Evolutionary conservation across 2,888 invertebrate species (phyloP).

Genomic region (Anodontia alba): DNA sequence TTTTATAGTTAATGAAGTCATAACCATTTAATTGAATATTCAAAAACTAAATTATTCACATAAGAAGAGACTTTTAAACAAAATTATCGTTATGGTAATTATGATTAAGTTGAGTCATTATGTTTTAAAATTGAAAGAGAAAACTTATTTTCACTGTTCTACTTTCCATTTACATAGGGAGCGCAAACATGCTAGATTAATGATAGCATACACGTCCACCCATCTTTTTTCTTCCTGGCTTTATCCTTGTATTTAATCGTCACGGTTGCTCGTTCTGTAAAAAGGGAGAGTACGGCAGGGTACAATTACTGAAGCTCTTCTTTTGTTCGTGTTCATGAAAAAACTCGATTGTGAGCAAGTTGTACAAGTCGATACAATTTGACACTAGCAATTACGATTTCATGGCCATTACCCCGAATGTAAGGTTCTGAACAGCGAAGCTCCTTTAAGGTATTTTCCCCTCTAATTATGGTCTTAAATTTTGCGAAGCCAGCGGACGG

Average conservation of each 20-base stretch:
- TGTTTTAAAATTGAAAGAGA: too few species aligned
- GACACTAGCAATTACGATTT: conserved; percentile 55
- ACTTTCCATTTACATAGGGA: too few species aligned
- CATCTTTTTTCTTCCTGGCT: not conserved
- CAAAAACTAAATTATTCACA: too few species aligned
- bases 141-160: too few species aligned
- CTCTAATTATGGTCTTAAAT: not conserved
- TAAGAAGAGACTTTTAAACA: too few species aligned
- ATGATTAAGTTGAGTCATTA: too few species aligned
- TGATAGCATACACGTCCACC: not conserved
- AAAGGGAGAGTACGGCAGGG: not conserved
- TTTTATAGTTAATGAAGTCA: too few species aligned
- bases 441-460: not conserved
- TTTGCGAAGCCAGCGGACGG: not conserved
- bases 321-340: conserved; percentile 1
- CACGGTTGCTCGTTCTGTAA: not conserved
- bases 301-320: not conserved
- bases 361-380: conserved; percentile 30
- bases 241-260: not conserved
- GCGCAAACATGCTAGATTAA: not conserved
- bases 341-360: not conserved
- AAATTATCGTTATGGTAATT: too few species aligned
- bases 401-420: not conserved
- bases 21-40: too few species aligned
- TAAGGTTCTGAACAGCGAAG: not conserved